Evolutionary conservation across 2,797 vertebrate species (phyloP).

Genomic region (Nothura maculosa): DNA sequence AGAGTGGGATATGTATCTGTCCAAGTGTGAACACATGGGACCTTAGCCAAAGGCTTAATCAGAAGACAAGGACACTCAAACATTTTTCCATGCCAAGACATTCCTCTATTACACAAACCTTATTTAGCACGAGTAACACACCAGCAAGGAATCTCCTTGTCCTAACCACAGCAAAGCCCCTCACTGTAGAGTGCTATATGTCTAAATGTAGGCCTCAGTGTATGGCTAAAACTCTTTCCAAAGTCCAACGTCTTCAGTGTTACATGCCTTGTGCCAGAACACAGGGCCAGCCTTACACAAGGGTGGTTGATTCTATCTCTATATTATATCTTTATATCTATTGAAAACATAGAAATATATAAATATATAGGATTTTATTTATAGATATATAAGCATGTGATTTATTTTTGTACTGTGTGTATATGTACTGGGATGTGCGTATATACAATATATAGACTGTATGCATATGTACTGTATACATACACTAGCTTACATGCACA

Average conservation of each 20-base stretch:
- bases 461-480: slow-evolving; percentile 73
- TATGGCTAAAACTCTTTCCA: slow-evolving; percentile 58
- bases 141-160: slow-evolving; percentile 10
- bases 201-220: slow-evolving; percentile 19
- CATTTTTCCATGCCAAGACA: background rate
- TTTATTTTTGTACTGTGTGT: slow-evolving; percentile 80
- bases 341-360: slow-evolving; percentile 86
- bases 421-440: slow-evolving; percentile 77
- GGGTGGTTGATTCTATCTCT: slow-evolving; percentile 78
- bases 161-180: slow-evolving; percentile 23
- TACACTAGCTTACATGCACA: slow-evolving; percentile 79
- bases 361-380: slow-evolving; percentile 87
- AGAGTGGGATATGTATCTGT: slow-evolving; percentile 7
- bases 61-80: background rate
- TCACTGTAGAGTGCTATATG: slow-evolving; percentile 5
- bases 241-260: slow-evolving; percentile 62
- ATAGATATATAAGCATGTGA: slow-evolving; percentile 84
- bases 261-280: slow-evolving; percentile 50
- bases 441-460: slow-evolving; percentile 78
- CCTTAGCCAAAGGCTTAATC: background rate
- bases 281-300: slow-evolving; percentile 67
- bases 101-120: background rate
- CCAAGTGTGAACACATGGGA: background rate
- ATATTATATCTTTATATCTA: slow-evolving; percentile 84
- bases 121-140: background rate